A percentile compares a stretch with the other conserved stretches of the same genome.
These are phyloP conservation scores for Phylloscopus trochiloides DNA, from an alignment of 2,113 vertebrate species.

Conservation along the genomic window DNA sequence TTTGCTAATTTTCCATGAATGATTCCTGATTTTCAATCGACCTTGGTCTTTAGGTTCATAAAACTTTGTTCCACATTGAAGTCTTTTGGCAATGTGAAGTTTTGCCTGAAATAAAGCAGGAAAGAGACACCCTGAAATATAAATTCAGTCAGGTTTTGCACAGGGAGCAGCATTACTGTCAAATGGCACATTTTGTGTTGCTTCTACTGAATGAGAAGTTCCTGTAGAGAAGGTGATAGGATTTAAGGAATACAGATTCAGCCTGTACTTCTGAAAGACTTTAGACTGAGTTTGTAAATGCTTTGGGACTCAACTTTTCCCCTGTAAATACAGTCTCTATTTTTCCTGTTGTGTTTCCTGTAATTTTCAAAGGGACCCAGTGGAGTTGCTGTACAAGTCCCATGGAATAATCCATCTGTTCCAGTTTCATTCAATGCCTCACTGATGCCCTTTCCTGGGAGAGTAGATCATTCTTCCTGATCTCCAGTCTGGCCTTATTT, in stretches of 20 bases:
- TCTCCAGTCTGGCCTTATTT: constrained; percentile 40
- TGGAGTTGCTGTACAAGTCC: not conserved
- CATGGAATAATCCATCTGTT: constrained; percentile 16
- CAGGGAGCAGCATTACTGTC: not conserved
- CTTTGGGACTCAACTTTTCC: not conserved
- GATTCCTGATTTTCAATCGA: constrained; percentile 50
- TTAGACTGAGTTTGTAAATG: not conserved
- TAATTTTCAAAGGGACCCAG: not conserved
- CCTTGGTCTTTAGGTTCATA: constrained; percentile 42
- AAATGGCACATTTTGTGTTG: not conserved
- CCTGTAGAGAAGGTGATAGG: not conserved
- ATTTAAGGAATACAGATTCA: not conserved
- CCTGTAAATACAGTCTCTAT: not conserved
- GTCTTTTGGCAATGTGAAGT: not conserved
- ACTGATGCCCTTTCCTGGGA: constrained; percentile 52
- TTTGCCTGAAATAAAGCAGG: constrained; percentile 3
- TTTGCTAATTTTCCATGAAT: constrained; percentile 52
- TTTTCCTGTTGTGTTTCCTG: constrained; percentile 20
- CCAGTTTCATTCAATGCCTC: constrained; percentile 32
- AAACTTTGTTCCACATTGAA: constrained; percentile 8
- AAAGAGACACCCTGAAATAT: not conserved
- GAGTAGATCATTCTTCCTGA: constrained; percentile 17
- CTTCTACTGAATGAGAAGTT: not conserved
- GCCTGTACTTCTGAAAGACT: not conserved
- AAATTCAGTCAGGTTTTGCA: not conserved